Evolutionary conservation across 2,113 vertebrate species (phyloP).

Genomic region (Penelope pileata): DNA sequence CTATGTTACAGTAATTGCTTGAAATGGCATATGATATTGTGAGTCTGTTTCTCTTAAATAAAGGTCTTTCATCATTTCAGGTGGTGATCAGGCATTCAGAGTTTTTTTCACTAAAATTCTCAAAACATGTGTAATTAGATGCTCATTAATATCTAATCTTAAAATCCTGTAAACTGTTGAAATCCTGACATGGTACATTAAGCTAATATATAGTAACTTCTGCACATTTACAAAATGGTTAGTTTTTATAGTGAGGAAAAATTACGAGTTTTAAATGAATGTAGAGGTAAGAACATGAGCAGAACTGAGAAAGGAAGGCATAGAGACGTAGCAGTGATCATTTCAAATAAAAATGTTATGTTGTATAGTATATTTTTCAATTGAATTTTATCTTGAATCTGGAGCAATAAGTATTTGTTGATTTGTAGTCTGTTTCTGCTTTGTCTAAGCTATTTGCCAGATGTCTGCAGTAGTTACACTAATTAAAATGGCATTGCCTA

Average conservation of each 20-base stretch:
- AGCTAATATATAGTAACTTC: background rate
- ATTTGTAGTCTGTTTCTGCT: conserved; percentile 70
- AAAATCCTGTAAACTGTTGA: background rate
- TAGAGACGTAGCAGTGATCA: background rate
- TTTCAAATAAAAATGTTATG: background rate
- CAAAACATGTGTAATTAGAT: background rate
- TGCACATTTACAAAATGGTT: background rate
- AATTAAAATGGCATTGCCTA: conserved; percentile 74
- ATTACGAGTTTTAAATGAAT: background rate
- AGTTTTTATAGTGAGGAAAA: background rate
- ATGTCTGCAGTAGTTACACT: conserved; percentile 71
- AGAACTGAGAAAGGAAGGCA: conserved; percentile 24
- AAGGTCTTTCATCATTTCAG: background rate
- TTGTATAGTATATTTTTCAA: conserved; percentile 25
- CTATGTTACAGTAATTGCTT: background rate
- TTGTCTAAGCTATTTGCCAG: conserved; percentile 75
- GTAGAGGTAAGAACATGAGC: background rate
- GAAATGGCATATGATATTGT: background rate
- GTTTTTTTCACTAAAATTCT: background rate
- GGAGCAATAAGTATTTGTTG: conserved; percentile 86
- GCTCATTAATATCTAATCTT: background rate
- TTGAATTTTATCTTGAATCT: conserved; percentile 67
- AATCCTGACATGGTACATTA: background rate
- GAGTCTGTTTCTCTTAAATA: background rate
- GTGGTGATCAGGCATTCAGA: background rate